A percentile compares a stretch with the other conserved stretches of the same genome.
phyloP scores from a whole-genome alignment of 2,888 invertebrate species.

The Rhagium mordax region DNA sequence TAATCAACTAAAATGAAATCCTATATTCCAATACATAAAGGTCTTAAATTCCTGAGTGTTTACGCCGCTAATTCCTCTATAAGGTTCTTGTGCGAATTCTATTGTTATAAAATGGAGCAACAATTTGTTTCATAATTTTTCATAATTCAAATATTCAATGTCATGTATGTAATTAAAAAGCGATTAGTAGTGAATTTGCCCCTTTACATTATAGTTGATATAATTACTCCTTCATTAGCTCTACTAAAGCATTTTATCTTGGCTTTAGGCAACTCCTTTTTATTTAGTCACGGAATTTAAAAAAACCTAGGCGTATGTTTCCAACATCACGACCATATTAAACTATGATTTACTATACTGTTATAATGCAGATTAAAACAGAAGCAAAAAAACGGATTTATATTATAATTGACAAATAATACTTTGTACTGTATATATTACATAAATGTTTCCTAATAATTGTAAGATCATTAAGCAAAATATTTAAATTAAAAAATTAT shows the following conservation, averaged over 20 bases:
- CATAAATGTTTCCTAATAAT: no score
- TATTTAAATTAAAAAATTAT: no score
- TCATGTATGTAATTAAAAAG: not conserved
- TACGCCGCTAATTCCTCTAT: no score
- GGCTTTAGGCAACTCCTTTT: not conserved
- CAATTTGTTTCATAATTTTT: not conserved
- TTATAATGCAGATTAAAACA: not conserved
- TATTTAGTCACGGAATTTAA: not conserved
- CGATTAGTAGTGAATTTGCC: not conserved
- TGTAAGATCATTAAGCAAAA: no score
- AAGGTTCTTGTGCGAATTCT: not conserved
- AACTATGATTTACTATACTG: not conserved
- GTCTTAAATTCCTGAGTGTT: not conserved
- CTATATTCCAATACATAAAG: not conserved
- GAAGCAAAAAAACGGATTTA: not conserved
- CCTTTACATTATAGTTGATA: not conserved
- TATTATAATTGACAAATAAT: not conserved
- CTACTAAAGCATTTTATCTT: not conserved
- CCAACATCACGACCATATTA: not conserved
- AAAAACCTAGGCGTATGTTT: not conserved
- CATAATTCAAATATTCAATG: not conserved
- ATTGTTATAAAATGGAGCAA: not conserved
- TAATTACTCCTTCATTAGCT: not conserved
- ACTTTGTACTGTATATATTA: no score
- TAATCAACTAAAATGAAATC: no score